Base-by-base conservation (phyloP, 2,113 vertebrate species). In the Pachyramphus minor region DNA sequence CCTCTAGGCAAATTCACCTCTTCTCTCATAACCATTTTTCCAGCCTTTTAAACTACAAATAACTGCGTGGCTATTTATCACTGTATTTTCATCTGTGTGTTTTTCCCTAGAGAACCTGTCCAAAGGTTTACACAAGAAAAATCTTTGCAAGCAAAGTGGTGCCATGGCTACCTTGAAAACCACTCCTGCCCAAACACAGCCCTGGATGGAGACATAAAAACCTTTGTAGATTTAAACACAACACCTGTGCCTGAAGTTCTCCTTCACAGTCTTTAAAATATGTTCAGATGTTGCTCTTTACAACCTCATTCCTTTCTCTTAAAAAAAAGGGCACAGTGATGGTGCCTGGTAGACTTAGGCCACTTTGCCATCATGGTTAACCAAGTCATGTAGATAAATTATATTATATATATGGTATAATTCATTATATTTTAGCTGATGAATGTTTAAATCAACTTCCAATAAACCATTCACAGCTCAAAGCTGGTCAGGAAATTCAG, bases 171-270 rank as follows among this genome's bases (percentile, higher is more conserved):
- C 71, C 63, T 3, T 4, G 25, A 45, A 50, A 74, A 71, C 17
- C 33, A 14, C 30, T 28, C 27, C 44, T 78, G 87, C 37, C 52
- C 41, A 33, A 53, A 20, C 20, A 12, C 45, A 89, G 45, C 30
- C 49, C 12, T 8, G 60, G 4, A 6, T 5, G 13, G 1, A 21
- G 35, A 20, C 20, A 14, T 0, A 5, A 12, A 78, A 79, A 12
- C 31, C n/a, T 1, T 12, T 14, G 60, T 14, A 24, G 30, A 19
- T 16, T 39, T 42, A 31, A 64, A 16, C 62, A n/a, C 39, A 20
- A 17, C 5, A 18, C 39, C 8, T 2, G 12, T 37, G 20, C 35
- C n/a, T 35, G 5, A 39, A 75, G 1, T 24, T 49, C 53, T 76
- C 31, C 58, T 58, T 31, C 33, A 6, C 3, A 60, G 33, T 1